Evolutionary conservation across 2,888 invertebrate species (phyloP).

Genomic region (Plebejus anna): DNA sequence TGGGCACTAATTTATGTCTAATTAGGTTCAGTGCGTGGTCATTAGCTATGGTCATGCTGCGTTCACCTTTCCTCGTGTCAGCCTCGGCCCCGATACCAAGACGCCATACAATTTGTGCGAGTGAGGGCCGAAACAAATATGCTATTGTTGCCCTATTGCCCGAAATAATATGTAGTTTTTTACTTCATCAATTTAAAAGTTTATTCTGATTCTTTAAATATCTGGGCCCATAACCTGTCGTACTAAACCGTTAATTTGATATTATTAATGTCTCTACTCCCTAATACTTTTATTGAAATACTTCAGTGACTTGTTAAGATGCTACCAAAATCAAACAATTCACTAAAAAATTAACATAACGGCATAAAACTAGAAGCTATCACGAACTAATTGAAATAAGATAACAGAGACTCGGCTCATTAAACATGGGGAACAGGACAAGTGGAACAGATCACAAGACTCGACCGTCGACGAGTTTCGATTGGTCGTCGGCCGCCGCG

Average conservation of each 20-base stretch:
- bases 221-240: not conserved
- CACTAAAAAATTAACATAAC: not conserved
- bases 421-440: not conserved
- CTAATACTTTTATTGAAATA: not conserved
- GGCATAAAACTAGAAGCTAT: not conserved
- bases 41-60: constrained; percentile 7
- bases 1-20: not conserved
- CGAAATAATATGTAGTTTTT: not conserved
- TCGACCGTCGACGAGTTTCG: not conserved
- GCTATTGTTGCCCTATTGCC: not conserved
- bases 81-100: constrained; percentile 12
- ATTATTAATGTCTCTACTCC: not conserved
- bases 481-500: constrained; percentile 4
- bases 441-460: constrained; percentile 18
- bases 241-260: not conserved
- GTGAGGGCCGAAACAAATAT: constrained; percentile 1
- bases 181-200: not conserved
- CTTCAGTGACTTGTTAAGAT: not conserved
- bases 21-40: not conserved
- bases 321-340: not conserved
- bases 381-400: constrained; percentile 3
- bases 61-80: constrained; percentile 20
- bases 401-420: constrained; percentile 12
- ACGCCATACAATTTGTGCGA: constrained; percentile 12
- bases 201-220: not conserved